phyloP scores from a whole-genome alignment of 2,888 invertebrate genomes.

The Elysia crispata region DNA sequence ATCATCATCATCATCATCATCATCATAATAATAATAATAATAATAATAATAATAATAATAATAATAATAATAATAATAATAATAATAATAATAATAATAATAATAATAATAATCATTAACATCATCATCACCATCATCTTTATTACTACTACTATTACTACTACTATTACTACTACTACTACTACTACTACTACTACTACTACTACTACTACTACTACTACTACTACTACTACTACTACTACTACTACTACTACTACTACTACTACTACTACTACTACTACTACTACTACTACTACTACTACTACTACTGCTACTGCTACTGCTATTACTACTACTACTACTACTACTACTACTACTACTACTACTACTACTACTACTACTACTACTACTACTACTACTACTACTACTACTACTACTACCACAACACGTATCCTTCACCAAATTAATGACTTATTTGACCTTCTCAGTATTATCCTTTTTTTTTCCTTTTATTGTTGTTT shows the following conservation, averaged over 20 bases:
- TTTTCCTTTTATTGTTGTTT: too few relatives aligned
- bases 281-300: conserved; percentile 7
- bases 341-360: not conserved
- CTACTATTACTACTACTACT: conserved; percentile 37
- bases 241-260: conserved; percentile 5
- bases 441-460: too few relatives aligned
- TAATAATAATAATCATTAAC: not conserved
- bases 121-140: not conserved
- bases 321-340: not conserved
- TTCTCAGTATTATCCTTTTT: too few relatives aligned
- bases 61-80: not conserved
- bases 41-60: too few relatives aligned
- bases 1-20: too few relatives aligned
- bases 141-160: not conserved
- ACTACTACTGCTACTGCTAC: conserved; percentile 25
- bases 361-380: not conserved
- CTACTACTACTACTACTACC: too few relatives aligned
- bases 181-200: conserved; percentile 40
- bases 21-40: too few relatives aligned
- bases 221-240: conserved; percentile 17
- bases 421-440: too few relatives aligned
- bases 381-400: not conserved
- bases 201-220: conserved; percentile 44
- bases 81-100: too few relatives aligned
- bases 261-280: conserved; percentile 3